Evolutionary conservation across 2,888 invertebrate species (phyloP).

Genomic region (Chrysina gloriosa): DNA sequence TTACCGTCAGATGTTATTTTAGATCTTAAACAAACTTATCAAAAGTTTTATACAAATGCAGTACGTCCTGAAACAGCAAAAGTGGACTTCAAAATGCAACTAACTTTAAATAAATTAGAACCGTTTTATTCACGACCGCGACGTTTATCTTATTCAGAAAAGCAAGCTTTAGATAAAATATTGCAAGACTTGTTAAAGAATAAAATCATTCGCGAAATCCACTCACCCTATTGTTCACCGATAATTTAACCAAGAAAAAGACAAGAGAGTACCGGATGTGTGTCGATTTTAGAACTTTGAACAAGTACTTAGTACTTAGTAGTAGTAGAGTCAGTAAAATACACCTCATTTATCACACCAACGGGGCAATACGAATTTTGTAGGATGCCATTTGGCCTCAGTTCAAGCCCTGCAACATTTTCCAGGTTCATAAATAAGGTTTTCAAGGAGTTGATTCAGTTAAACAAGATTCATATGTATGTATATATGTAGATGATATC

Average conservation of each 20-base stretch:
- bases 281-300: not conserved
- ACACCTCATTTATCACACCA: conserved; percentile 34
- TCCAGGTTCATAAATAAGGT: conserved; percentile 7
- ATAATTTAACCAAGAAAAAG: not conserved
- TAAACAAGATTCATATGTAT: not conserved
- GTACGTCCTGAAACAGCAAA: not conserved
- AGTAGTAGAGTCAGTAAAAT: too few species aligned
- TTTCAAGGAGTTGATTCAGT: conserved; percentile 28
- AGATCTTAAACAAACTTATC: not conserved
- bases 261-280: not conserved
- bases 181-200: not conserved
- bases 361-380: conserved; percentile 35
- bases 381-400: conserved; percentile 36
- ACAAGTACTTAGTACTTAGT: not conserved
- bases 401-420: conserved; percentile 36
- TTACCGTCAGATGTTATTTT: not conserved
- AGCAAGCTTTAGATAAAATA: not conserved
- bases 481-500: conserved; percentile 42
- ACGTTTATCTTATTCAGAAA: conserved; percentile 2
- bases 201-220: not conserved
- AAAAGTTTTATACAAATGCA: not conserved
- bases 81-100: not conserved
- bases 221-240: not conserved
- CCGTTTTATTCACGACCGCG: not conserved
- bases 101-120: not conserved